phyloP scores from a whole-genome alignment of 2,113 vertebrate species.

The Platycercus adscitus region DNA sequence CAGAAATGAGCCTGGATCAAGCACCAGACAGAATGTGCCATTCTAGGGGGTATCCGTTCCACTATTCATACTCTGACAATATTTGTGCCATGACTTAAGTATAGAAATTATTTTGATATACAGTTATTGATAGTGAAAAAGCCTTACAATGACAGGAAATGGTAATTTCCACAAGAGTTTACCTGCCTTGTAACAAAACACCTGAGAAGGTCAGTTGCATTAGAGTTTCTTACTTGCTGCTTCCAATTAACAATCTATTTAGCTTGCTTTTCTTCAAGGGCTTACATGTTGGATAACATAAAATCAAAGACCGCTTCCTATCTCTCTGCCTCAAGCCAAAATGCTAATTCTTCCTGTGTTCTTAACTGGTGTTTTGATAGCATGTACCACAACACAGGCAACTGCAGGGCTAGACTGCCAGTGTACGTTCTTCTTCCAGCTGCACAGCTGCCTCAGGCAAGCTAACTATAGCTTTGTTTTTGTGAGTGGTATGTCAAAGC shows the following conservation, averaged over 20 bases:
- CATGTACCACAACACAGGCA: background rate
- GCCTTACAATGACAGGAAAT: background rate
- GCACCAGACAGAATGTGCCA: background rate
- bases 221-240: background rate
- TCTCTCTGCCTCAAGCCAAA: background rate
- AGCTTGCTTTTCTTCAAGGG: background rate
- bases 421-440: background rate
- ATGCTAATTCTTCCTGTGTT: slow-evolving; percentile 6
- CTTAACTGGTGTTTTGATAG: slow-evolving; percentile 33
- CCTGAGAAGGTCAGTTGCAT: background rate
- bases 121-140: background rate
- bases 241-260: background rate
- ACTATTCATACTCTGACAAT: background rate
- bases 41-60: background rate
- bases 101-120: background rate
- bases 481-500: slow-evolving; percentile 42
- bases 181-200: background rate
- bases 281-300: background rate
- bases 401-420: background rate
- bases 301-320: background rate
- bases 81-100: background rate
- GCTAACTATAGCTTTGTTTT: slow-evolving; percentile 51
- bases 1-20: background rate
- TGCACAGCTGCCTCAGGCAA: slow-evolving; percentile 36
- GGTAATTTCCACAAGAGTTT: background rate